Evolutionary conservation across 2,888 invertebrate genomes (phyloP), one percentile per base, ranked within the genome.

Genomic region (Erannis defoliaria): DNA sequence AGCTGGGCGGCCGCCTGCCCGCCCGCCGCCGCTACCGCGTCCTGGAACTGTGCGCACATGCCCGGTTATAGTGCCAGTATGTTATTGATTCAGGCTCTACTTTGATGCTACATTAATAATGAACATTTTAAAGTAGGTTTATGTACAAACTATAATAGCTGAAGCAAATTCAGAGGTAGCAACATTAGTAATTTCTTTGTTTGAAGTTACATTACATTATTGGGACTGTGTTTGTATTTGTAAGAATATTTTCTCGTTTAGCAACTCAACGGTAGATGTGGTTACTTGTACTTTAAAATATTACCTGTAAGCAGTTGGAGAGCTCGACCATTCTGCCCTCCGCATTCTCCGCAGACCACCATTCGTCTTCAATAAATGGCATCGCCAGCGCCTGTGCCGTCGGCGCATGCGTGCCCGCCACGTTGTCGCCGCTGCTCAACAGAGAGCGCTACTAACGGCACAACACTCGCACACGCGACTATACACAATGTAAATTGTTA

Each of bases 281-380:
- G 67, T 33, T 65, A 67, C 61, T 66, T 56, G 2, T 18, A 26
- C 42, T 0, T 14, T 16, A 1, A 8, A 12, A 8, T 33, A 16
- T 77, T 78, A 97, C 97, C 95, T 97, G 96, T 82, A 98, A 95
- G 93, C 97, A 97, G 89, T 96, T 96, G 77, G 97, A 96, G 85
- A 98, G 94, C 88, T 98, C 98, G 82, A 97, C 97, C 96, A 98
- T 97, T 91, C 97, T 97, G 89, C 97, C 97, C 94, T 98, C 71
- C 66, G 71, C 98, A 94, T 97, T 97, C 94, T 98, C 98, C 84
- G 97, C 97, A 94, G 97, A 97, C 98, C 98, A 98, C 88, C 98
- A 95, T 89, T 98, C 98, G 95, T 98, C 98, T 94, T 98, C 98
- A 93, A 98, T 97, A 95, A 98, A 98, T 94, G 98, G 97, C 97